Percentiles rank a stretch among this genome's conserved stretches.
Conservation (phyloP, 1,140 invertebrate genomes). For the Prorops nasuta region DNA sequence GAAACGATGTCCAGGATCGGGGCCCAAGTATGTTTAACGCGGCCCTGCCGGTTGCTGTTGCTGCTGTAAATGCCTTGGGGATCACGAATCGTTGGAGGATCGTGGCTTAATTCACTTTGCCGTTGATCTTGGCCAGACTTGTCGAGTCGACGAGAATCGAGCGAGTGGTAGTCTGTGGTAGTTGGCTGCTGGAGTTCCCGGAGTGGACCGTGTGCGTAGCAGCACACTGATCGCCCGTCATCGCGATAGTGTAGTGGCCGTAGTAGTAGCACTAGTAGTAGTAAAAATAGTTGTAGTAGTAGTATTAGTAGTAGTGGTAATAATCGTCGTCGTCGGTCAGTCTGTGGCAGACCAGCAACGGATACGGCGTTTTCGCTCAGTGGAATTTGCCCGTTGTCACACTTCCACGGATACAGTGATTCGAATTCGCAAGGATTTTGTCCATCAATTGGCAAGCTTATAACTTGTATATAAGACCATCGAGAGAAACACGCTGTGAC, state of each 20-base stretch:
- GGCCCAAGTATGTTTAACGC: conserved; percentile 18
- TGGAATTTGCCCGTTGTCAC: too few relatives aligned
- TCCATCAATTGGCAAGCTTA: too few relatives aligned
- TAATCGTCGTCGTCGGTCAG: too few relatives aligned
- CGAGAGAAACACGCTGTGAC: too few relatives aligned
- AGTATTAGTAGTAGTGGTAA: too few relatives aligned
- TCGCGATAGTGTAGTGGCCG: conserved; percentile 29
- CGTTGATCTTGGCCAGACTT: conserved; percentile 24
- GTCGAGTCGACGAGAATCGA: conserved; percentile 11
- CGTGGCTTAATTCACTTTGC: conserved; percentile 27
- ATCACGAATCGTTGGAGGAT: conserved; percentile 23
- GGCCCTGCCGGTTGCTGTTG: conserved; percentile 27
- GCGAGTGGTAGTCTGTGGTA: conserved; percentile 17
- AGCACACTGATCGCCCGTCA: too few relatives aligned
- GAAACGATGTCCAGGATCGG: conserved; percentile 13
- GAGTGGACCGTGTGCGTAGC: conserved; percentile 15
- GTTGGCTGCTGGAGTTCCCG: conserved; percentile 24
- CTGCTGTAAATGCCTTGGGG: conserved; percentile 6
- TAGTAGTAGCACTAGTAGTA: background rate
- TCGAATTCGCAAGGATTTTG: too few relatives aligned
- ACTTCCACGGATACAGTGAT: too few relatives aligned
- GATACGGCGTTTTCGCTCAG: too few relatives aligned
- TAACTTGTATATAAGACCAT: too few relatives aligned
- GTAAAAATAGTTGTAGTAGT: too few relatives aligned
- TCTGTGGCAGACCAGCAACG: too few relatives aligned